Conservation (phyloP, 1,140 invertebrate genomes). For the Camponotus pennsylvanicus region DNA sequence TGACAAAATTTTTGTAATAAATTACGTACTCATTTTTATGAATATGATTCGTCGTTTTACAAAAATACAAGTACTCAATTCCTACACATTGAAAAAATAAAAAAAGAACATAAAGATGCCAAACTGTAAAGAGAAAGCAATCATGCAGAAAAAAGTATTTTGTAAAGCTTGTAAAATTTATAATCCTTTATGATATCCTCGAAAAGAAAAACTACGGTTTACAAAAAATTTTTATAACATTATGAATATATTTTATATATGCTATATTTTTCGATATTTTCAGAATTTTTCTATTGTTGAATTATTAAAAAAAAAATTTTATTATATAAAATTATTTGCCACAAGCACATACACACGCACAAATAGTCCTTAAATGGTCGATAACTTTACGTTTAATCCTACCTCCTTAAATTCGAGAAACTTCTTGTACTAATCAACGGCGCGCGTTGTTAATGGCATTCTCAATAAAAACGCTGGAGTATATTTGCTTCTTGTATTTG, state of each 20-base stretch:
- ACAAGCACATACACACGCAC: no score
- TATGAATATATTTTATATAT: background rate
- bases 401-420: conserved; percentile 22
- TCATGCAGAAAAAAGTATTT: background rate
- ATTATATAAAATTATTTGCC: background rate
- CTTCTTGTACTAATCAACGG: conserved; percentile 51
- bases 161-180: conserved; percentile 10
- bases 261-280: background rate
- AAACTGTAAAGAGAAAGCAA: background rate
- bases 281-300: conserved; percentile 6
- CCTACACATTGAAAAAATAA: background rate
- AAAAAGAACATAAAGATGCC: background rate
- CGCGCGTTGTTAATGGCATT: conserved; percentile 45
- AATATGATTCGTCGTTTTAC: no score
- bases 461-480: conserved; percentile 5
- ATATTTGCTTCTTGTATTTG: conserved; percentile 39
- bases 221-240: background rate
- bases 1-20: background rate
- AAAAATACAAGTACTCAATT: background rate
- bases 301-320: conserved; percentile 2
- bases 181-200: background rate
- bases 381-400: background rate
- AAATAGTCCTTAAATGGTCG: conserved; percentile 5
- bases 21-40: background rate
- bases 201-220: conserved; percentile 4